Conservation (phyloP, 2,888 invertebrate species). For the Ecdyonurus torrentis region DNA sequence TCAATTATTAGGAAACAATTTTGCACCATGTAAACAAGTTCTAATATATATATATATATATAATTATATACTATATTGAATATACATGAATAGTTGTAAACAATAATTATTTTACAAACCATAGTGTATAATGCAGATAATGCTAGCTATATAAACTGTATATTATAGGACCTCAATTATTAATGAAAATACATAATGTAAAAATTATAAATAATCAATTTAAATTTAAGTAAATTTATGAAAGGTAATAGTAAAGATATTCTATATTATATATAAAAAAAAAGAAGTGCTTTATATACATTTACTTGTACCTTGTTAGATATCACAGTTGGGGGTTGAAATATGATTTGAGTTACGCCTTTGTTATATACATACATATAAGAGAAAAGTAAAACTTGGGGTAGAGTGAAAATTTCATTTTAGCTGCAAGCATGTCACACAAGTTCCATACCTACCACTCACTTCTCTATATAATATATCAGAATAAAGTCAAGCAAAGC, state of each 20-base stretch:
- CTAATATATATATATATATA: too few species aligned
- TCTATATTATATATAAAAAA: too few species aligned
- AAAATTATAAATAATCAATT: neutral
- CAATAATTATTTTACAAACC: too few species aligned
- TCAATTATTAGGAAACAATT: too few species aligned
- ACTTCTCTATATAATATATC: neutral
- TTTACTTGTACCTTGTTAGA: neutral
- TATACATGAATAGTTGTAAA: too few species aligned
- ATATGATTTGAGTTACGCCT: neutral
- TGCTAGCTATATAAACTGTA: too few species aligned
- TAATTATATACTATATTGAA: too few species aligned
- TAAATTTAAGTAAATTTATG: neutral
- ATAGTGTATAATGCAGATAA: too few species aligned
- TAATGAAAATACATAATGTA: neutral
- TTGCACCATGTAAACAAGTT: too few species aligned
- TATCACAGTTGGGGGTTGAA: neutral
- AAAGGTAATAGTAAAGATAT: neutral
- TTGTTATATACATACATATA: neutral
- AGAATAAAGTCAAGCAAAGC: too few species aligned
- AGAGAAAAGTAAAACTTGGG: neutral
- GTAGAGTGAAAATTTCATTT: neutral
- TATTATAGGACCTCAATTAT: too few species aligned
- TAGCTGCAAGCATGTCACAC: neutral
- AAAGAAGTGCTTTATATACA: neutral
- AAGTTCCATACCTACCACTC: neutral